phyloP scores from a whole-genome alignment of 2,888 invertebrate genomes.

The Agrotis segetum region DNA sequence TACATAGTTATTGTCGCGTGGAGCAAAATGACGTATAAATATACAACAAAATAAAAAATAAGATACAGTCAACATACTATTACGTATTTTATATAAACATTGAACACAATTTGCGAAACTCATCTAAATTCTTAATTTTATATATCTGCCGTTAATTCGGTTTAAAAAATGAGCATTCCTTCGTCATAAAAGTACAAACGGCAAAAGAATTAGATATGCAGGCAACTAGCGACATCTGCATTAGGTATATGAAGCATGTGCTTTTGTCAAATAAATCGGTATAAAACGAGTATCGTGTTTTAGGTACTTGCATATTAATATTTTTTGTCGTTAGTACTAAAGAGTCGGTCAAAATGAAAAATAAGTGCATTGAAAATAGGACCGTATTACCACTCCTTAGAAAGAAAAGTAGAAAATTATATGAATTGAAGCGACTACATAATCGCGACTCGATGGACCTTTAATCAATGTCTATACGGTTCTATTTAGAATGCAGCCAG shows the following conservation, averaged over 20 bases:
- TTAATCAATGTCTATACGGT: too few species aligned
- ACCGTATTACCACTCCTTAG: too few species aligned
- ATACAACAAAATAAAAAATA: constrained; percentile 8
- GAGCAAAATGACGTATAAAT: constrained; percentile 50
- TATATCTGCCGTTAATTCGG: constrained; percentile 2
- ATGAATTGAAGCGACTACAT: too few species aligned
- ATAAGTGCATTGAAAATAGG: too few species aligned
- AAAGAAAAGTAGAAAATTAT: too few species aligned
- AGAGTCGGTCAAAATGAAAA: too few species aligned
- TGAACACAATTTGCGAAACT: constrained; percentile 29
- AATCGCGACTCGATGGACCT: too few species aligned
- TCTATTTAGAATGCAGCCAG: too few species aligned
- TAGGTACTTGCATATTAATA: background rate
- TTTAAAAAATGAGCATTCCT: background rate
- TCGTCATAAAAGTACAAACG: constrained; percentile 7
- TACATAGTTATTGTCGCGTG: constrained; percentile 41
- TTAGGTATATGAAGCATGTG: background rate
- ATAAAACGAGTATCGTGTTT: too few species aligned
- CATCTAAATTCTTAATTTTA: background rate
- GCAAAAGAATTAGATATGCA: constrained; percentile 7
- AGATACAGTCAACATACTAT: constrained; percentile 41
- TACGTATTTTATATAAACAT: constrained; percentile 2
- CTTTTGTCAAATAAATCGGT: background rate
- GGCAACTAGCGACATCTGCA: constrained; percentile 25
- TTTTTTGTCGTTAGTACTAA: background rate